Base-by-base conservation (phyloP, 2,888 invertebrate genomes). In the Melangyna quadrimaculata region DNA sequence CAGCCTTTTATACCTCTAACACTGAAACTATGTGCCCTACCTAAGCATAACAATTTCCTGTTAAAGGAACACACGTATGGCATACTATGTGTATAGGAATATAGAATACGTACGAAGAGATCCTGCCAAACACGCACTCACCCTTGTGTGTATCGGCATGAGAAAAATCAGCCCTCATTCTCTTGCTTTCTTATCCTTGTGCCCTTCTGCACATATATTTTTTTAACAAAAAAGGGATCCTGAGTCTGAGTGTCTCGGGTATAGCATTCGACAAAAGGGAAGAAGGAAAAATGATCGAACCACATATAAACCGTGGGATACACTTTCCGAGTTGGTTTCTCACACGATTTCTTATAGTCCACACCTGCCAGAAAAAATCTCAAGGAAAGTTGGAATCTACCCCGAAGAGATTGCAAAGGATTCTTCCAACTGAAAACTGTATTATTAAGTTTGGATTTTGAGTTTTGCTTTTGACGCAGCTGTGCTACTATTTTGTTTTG, bases 321-420 rank as follows among this genome's bases (percentile, higher is more conserved):
- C 90, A 89, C 90, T 91, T 90, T 91, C 90, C 88, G 89, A 89
- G 88, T 89, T 89, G 88, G 91, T 90, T 92, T 92, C 92, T 92
- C 92, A 92, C 92, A 92, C 91, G 87, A 88, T 89, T 87, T 88
- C 87, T 88, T 79, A 14, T 2, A 63, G 89, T 90, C 90, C 92
- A 92, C 92, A 92, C 92, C 91, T 92, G 92, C 91, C 89, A 89
- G 78, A 75, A 78, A 81, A 84, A 80, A 71, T 67, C 65, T 45
- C 32, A 63, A 83, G 53, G 29, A 29, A 77, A 86, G 43, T 40
- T 29, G 72, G 61, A 86, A 77, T 86, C 84, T 61, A 80, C 79
- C 84, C 79, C 48, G 45, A 80, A 72, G 53, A 80, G 65, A 77
- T n/a, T 72, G 69, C 32, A 80, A 53, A 61, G 75, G 80, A 80